Conservation (phyloP, 2,888 invertebrate species). For the Augochlorella aurata region DNA sequence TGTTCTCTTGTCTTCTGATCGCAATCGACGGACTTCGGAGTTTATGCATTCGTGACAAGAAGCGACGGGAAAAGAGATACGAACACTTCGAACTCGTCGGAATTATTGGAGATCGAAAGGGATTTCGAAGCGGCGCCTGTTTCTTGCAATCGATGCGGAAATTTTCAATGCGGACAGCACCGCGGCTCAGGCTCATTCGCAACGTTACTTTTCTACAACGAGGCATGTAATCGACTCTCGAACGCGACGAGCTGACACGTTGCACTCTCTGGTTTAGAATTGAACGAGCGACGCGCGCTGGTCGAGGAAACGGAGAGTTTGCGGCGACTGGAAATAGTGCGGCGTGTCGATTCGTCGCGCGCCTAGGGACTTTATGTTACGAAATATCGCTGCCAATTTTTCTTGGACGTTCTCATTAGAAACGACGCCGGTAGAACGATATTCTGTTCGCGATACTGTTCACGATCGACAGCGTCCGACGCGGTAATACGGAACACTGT, state of each 20-base stretch:
- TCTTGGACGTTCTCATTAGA: background rate
- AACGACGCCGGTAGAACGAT: background rate
- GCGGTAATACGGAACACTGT: background rate
- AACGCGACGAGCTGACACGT: conserved; percentile 1
- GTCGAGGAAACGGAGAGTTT: background rate
- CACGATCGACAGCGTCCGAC: conserved; percentile 1
- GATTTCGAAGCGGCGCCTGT: no score
- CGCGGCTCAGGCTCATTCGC: background rate
- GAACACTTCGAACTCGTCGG: no score
- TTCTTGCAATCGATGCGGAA: no score
- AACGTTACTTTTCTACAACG: conserved; percentile 48
- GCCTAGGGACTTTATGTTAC: conserved; percentile 3
- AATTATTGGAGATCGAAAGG: no score
- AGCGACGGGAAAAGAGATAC: background rate
- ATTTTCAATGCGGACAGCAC: background rate
- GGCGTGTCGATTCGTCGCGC: background rate
- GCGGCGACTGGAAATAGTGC: background rate
- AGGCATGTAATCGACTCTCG: conserved; percentile 20
- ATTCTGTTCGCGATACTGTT: conserved; percentile 10
- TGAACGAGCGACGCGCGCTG: background rate
- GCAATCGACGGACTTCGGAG: background rate
- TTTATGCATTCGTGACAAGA: background rate
- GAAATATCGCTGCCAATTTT: conserved; percentile 39
- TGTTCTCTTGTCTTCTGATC: background rate
- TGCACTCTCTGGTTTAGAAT: background rate